Conservation (phyloP, 2,888 invertebrate genomes). For the Lepeophtheirus nordmannii region DNA sequence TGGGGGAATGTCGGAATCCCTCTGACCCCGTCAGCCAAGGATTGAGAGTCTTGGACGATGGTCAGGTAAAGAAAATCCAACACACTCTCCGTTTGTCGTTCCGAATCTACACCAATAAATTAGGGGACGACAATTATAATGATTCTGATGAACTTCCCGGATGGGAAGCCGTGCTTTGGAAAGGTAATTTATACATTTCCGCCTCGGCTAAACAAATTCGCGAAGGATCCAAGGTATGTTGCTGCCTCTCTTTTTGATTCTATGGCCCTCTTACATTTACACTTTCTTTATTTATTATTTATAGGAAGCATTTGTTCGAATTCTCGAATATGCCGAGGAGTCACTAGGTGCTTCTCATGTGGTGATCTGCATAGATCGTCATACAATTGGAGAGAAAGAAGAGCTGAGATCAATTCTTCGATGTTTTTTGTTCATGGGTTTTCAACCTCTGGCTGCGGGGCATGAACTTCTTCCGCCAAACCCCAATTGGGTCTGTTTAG, state of each 20-base stretch:
- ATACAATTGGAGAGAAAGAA: not conserved
- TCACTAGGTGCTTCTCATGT: slow-evolving; percentile 64
- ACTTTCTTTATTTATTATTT: no score
- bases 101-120: not conserved
- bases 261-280: no score
- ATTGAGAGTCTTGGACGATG: slow-evolving; percentile 11
- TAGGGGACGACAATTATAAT: not conserved
- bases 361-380: slow-evolving; percentile 52
- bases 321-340: slow-evolving; percentile 90
- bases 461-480: slow-evolving; percentile 56
- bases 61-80: not conserved
- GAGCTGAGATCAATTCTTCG: slow-evolving; percentile 35
- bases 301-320: slow-evolving; percentile 51
- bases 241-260: no score
- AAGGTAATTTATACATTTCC: slow-evolving; percentile 69
- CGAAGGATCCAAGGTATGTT: slow-evolving; percentile 58
- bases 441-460: slow-evolving; percentile 66
- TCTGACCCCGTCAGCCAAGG: slow-evolving; percentile 37
- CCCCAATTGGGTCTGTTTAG: slow-evolving; percentile 36
- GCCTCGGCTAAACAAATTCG: slow-evolving; percentile 69
- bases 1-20: slow-evolving; percentile 53
- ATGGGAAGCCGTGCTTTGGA: slow-evolving; percentile 69
- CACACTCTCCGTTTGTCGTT: not conserved
- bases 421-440: slow-evolving; percentile 94
- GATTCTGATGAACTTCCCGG: slow-evolving; percentile 53